Conservation (phyloP, 2,888 invertebrate genomes). For the Hirtodrosophila cameraria region DNA sequence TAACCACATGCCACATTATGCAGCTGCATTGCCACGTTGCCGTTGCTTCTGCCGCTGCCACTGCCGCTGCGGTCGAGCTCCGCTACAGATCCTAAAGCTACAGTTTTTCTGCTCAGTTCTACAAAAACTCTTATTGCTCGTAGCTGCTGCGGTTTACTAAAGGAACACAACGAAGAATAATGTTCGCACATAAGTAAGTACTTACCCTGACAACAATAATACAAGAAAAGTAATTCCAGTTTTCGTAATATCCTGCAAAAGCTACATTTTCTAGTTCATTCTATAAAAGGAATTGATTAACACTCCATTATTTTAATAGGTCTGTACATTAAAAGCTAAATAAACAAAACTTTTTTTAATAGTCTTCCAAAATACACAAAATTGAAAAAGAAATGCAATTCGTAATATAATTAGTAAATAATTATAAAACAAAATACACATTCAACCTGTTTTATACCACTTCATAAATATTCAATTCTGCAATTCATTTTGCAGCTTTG, state of each 20-base stretch:
- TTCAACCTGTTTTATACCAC: too few relatives aligned
- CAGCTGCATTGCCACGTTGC: conserved; percentile 72
- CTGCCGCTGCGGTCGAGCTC: conserved; percentile 66
- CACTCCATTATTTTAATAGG: too few relatives aligned
- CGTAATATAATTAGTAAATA: too few relatives aligned
- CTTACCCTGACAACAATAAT: conserved; percentile 47
- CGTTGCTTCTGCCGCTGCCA: too few relatives aligned
- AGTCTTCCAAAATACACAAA: too few relatives aligned
- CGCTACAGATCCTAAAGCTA: conserved; percentile 27
- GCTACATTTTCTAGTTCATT: neutral
- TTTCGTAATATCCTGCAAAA: conserved; percentile 27
- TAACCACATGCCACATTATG: conserved; percentile 80
- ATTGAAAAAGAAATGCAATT: too few relatives aligned
- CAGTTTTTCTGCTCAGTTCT: conserved; percentile 13
- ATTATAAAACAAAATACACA: too few relatives aligned
- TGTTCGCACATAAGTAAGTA: conserved; percentile 75
- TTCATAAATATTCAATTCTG: too few relatives aligned
- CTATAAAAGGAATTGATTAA: too few relatives aligned
- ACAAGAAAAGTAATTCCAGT: conserved; percentile 2
- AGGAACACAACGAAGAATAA: conserved; percentile 75
- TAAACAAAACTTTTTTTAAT: too few relatives aligned
- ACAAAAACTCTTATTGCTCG: conserved; percentile 19
- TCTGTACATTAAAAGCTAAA: too few relatives aligned
- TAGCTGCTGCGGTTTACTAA: conserved; percentile 58
- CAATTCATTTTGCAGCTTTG: too few relatives aligned